These are phyloP conservation scores for Sepioteuthis lessoniana DNA, from an alignment of 2,888 invertebrate genomes.

Conservation along the genomic window DNA sequence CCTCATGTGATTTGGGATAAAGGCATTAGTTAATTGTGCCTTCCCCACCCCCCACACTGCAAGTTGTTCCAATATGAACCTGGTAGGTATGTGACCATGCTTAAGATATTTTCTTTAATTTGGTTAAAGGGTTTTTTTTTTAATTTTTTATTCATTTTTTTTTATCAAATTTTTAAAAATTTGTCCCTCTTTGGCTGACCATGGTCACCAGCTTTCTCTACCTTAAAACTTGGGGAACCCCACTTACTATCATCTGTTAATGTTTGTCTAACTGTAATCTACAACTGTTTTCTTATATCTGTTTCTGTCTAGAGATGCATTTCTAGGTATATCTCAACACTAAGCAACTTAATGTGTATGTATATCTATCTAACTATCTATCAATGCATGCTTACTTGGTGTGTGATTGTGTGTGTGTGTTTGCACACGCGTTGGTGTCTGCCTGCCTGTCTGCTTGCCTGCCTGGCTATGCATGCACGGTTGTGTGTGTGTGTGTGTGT, in stretches of 20 bases:
- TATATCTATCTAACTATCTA: too few species aligned
- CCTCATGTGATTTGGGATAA: conserved; percentile 33
- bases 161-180: too few species aligned
- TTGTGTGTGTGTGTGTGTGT: background rate
- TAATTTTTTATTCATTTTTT: background rate
- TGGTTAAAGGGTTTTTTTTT: background rate
- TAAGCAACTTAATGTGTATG: background rate
- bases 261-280: background rate
- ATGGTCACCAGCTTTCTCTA: conserved; percentile 7
- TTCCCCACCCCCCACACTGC: background rate
- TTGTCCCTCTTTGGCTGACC: background rate
- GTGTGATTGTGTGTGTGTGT: background rate
- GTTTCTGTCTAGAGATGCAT: background rate
- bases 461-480: background rate
- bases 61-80: conserved; percentile 16
- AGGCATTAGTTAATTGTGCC: conserved; percentile 11
- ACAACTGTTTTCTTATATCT: background rate
- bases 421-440: background rate
- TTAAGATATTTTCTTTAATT: too few species aligned
- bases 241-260: background rate
- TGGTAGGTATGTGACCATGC: conserved; percentile 33
- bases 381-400: background rate
- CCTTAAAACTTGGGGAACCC: background rate
- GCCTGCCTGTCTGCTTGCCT: background rate
- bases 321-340: background rate